phyloP scores from a whole-genome alignment of 1,140 invertebrate species.

The Bombus breviceps region DNA sequence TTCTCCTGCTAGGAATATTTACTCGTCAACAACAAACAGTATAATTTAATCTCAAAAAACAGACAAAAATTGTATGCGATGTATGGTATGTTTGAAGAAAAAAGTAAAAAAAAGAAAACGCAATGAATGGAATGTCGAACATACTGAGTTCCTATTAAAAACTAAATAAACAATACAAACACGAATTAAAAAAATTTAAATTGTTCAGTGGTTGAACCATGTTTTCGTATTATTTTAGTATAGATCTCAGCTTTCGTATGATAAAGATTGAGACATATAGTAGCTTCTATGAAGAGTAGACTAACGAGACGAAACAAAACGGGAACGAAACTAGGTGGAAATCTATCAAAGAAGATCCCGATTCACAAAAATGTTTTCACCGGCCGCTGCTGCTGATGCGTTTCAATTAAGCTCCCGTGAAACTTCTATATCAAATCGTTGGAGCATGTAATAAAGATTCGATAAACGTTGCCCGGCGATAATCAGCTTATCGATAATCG shows the following conservation, averaged over 20 bases:
- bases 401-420: conserved; percentile 71
- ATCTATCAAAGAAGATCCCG: conserved; percentile 35
- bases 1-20: too few relatives aligned
- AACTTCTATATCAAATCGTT: conserved; percentile 66
- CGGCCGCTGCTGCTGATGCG: conserved; percentile 32
- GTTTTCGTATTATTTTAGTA: background rate
- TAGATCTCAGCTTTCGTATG: background rate
- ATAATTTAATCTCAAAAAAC: too few relatives aligned
- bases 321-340: background rate
- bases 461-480: conserved; percentile 60
- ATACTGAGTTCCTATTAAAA: too few relatives aligned
- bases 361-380: conserved; percentile 60
- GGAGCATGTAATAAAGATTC: conserved; percentile 73
- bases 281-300: background rate
- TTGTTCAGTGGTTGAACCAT: too few relatives aligned
- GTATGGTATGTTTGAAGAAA: too few relatives aligned
- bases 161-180: too few relatives aligned
- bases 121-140: too few relatives aligned
- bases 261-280: background rate
- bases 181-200: too few relatives aligned
- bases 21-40: too few relatives aligned
- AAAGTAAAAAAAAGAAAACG: too few relatives aligned
- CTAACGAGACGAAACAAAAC: conserved; percentile 6
- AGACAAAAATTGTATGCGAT: too few relatives aligned
- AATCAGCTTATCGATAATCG: conserved; percentile 69